Conservation (phyloP, 2,888 invertebrate species). For the Sphaerophoria taeniata region DNA sequence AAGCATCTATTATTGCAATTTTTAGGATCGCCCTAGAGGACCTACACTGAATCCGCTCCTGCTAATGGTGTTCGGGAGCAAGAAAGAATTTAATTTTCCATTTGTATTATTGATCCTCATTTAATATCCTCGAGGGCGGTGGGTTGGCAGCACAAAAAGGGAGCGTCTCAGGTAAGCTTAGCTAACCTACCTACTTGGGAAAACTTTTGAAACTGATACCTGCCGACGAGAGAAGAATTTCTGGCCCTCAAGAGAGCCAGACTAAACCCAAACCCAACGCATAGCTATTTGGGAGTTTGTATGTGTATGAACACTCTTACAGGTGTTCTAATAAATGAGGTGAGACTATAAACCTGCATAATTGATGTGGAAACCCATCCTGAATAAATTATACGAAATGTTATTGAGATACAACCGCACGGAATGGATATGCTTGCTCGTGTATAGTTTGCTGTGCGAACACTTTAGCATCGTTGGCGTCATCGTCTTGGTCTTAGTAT, state of each 20-base stretch:
- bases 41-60: not conserved
- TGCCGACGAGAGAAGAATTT: not conserved
- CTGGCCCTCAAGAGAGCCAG: not conserved
- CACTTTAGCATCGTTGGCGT: conserved; percentile 24
- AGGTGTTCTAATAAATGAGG: conserved; percentile 75
- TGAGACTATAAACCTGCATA: conserved; percentile 74
- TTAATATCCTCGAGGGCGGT: conserved; percentile 62
- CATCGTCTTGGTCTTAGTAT: not conserved
- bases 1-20: not conserved
- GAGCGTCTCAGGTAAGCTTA: conserved; percentile 57
- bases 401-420: conserved; percentile 74
- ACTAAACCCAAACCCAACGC: not conserved
- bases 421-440: conserved; percentile 55
- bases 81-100: conserved; percentile 74
- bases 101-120: conserved; percentile 74
- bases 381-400: conserved; percentile 73
- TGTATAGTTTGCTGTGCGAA: conserved; percentile 48
- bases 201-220: conserved; percentile 72
- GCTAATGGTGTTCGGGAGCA: conserved; percentile 44
- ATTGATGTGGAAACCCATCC: conserved; percentile 74
- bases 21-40: not conserved
- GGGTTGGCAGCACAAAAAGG: conserved; percentile 53
- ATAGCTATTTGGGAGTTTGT: conserved; percentile 9
- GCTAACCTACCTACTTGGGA: conserved; percentile 34
- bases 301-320: conserved; percentile 63